phyloP scores from a whole-genome alignment of 2,888 invertebrate species.

The Dasysyrphus albostriatus region DNA sequence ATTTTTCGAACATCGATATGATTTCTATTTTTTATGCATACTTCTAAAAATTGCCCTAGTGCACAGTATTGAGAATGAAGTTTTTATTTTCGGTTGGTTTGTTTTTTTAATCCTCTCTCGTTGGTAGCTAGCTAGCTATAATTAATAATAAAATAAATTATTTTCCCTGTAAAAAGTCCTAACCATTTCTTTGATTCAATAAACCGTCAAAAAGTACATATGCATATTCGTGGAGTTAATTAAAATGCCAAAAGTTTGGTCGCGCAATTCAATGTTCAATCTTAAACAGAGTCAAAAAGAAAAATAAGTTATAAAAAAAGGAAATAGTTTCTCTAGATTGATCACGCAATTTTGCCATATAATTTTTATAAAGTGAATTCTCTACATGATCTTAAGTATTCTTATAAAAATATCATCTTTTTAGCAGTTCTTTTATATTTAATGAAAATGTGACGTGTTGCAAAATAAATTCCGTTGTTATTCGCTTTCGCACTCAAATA shows the following conservation, averaged over 20 bases:
- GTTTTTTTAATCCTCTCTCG: conserved; percentile 7
- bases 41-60: conserved; percentile 34
- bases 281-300: conserved; percentile 2
- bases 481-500: conserved; percentile 54
- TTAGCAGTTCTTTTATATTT: conserved; percentile 40
- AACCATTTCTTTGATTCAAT: conserved; percentile 15
- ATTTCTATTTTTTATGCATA: neutral
- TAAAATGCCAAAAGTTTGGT: neutral
- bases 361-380: conserved; percentile 2
- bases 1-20: conserved; percentile 3
- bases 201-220: neutral
- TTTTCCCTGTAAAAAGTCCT: neutral
- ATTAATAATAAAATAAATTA: neutral
- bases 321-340: neutral
- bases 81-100: conserved; percentile 70
- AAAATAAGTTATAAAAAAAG: neutral
- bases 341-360: neutral
- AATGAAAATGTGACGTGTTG: conserved; percentile 73
- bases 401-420: conserved; percentile 43
- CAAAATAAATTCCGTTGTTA: conserved; percentile 75
- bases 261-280: conserved; percentile 15
- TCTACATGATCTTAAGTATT: conserved; percentile 18
- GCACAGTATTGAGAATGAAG: conserved; percentile 70
- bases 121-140: conserved; percentile 23
- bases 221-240: neutral